Evolutionary conservation across 2,113 vertebrate species (phyloP).

Genomic region (Gorsachius goisagi): DNA sequence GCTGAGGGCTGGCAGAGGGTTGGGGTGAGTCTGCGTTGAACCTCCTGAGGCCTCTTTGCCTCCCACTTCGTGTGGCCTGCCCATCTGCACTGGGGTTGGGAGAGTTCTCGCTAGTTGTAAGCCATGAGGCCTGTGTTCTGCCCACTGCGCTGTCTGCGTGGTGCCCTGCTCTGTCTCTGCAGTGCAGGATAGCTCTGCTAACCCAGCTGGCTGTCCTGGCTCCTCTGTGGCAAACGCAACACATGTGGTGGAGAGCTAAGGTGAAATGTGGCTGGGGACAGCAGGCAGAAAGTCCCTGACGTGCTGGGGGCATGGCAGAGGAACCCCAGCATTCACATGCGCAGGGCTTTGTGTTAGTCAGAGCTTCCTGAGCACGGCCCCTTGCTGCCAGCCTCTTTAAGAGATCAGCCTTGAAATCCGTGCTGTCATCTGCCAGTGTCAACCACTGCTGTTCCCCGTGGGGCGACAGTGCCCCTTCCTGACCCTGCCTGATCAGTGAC

Average conservation of each 20-base stretch:
- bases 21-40: neutral
- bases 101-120: neutral
- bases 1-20: neutral
- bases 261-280: neutral
- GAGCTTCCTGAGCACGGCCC: neutral
- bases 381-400: neutral
- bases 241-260: rapidly evolving
- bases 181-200: neutral
- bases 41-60: neutral
- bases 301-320: neutral
- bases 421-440: neutral
- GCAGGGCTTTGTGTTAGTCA: neutral
- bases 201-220: neutral
- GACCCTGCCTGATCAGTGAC: neutral
- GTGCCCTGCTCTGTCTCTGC: neutral
- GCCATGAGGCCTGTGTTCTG: neutral
- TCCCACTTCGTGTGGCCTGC: rapidly evolving
- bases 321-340: rapidly evolving
- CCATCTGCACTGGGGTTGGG: rapidly evolving
- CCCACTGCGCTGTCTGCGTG: neutral
- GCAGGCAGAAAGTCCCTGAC: neutral
- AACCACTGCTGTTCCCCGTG: neutral
- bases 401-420: neutral
- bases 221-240: neutral
- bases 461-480: neutral